Conservation (phyloP, 2,797 vertebrate species). For the Thaleichthys pacificus region DNA sequence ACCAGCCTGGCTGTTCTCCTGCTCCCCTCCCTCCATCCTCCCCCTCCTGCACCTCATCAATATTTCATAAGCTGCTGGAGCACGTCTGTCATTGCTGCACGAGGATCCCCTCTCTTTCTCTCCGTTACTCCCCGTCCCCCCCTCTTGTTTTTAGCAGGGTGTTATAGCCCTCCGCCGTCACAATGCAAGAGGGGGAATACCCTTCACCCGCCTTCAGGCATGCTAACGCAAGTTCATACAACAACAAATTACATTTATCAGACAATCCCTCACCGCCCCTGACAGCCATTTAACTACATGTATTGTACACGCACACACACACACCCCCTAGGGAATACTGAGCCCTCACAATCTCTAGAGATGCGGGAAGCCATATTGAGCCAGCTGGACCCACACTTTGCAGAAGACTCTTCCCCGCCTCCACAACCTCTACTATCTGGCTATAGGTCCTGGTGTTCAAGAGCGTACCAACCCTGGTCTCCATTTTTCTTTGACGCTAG, state of each 20-base stretch:
- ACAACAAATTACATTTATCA: background rate
- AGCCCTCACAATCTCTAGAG: background rate
- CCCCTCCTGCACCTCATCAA: constrained; percentile 60
- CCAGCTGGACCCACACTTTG: constrained; percentile 27
- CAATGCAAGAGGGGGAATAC: constrained; percentile 5
- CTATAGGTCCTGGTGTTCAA: background rate
- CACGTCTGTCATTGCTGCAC: constrained; percentile 41
- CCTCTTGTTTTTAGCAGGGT: constrained; percentile 42
- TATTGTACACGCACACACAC: background rate
- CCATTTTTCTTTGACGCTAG: background rate
- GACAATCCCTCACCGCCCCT: background rate
- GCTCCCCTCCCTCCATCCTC: constrained; percentile 18
- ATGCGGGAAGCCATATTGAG: background rate
- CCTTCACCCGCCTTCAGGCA: background rate
- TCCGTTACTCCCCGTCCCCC: no score
- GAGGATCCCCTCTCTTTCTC: background rate
- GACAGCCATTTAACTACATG: background rate
- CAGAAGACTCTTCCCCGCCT: background rate
- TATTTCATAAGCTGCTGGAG: constrained; percentile 65
- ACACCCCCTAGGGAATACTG: constrained; percentile 26
- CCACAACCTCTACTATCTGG: background rate
- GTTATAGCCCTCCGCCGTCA: background rate
- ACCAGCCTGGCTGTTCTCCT: constrained; percentile 5
- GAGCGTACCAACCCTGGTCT: background rate
- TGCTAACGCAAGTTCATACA: background rate